phyloP scores from a whole-genome alignment of 2,888 invertebrate genomes.

The Dermolepida albohirtum region DNA sequence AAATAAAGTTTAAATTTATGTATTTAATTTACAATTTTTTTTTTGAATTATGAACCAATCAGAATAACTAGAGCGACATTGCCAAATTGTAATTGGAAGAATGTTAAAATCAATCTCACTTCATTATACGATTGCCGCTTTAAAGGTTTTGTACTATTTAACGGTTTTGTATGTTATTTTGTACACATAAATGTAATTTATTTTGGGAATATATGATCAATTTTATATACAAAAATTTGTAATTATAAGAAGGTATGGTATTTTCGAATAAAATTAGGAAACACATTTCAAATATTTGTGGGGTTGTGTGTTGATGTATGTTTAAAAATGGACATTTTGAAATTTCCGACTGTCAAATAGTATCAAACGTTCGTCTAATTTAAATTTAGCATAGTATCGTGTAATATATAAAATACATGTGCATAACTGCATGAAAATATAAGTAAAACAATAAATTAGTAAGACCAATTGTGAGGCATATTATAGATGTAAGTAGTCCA shows the following conservation, averaged over 20 bases:
- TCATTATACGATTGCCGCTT: conserved; percentile 21
- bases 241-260: neutral
- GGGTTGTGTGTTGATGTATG: conserved; percentile 41
- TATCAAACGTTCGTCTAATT: conserved; percentile 32
- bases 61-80: neutral
- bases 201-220: conserved; percentile 23
- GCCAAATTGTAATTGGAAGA: conserved; percentile 47
- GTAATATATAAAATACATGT: conserved; percentile 3
- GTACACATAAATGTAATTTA: conserved; percentile 32
- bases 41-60: conserved; percentile 5
- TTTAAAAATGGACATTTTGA: conserved; percentile 52
- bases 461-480: conserved; percentile 5
- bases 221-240: conserved; percentile 1
- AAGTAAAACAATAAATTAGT: conserved; percentile 16
- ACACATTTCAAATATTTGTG: conserved; percentile 19
- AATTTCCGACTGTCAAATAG: conserved; percentile 40
- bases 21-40: too few species aligned
- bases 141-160: conserved; percentile 43
- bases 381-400: conserved; percentile 16
- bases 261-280: neutral
- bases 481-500: conserved; percentile 39
- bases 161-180: conserved; percentile 49
- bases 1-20: too few species aligned
- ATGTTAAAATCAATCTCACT: conserved; percentile 52
- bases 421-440: conserved; percentile 9